Evolutionary conservation across 1,140 invertebrate species (phyloP).

Genomic region (Heliconius congener): DNA sequence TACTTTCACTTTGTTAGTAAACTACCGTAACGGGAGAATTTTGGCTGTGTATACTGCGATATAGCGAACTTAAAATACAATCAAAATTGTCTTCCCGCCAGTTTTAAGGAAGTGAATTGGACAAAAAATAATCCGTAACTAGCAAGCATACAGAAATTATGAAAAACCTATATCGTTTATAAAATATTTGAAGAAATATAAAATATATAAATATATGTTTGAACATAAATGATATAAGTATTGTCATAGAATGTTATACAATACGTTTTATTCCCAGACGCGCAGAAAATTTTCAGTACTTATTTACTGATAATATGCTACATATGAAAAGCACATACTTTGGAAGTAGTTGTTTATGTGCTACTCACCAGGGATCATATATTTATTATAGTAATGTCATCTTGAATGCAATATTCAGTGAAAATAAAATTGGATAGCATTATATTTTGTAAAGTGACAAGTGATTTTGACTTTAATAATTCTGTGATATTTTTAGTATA

Average conservation of each 20-base stretch:
- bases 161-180: background rate
- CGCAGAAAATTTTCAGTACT: background rate
- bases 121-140: background rate
- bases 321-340: background rate
- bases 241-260: background rate
- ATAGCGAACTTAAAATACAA: background rate
- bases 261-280: background rate
- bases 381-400: constrained; percentile 1
- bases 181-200: background rate
- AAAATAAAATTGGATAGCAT: constrained; percentile 6
- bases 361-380: background rate
- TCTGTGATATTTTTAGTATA: background rate
- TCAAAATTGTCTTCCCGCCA: background rate
- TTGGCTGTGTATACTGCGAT: background rate
- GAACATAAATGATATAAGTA: background rate
- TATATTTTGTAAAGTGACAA: constrained; percentile 12
- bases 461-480: constrained; percentile 6
- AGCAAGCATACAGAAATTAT: background rate
- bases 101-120: background rate
- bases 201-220: background rate
- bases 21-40: background rate
- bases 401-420: constrained; percentile 6
- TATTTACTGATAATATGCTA: background rate
- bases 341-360: constrained; percentile 3
- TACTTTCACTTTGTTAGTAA: background rate